phyloP scores from a whole-genome alignment of 2,113 vertebrate species.

The Brachyhypopomus occidentalis region DNA sequence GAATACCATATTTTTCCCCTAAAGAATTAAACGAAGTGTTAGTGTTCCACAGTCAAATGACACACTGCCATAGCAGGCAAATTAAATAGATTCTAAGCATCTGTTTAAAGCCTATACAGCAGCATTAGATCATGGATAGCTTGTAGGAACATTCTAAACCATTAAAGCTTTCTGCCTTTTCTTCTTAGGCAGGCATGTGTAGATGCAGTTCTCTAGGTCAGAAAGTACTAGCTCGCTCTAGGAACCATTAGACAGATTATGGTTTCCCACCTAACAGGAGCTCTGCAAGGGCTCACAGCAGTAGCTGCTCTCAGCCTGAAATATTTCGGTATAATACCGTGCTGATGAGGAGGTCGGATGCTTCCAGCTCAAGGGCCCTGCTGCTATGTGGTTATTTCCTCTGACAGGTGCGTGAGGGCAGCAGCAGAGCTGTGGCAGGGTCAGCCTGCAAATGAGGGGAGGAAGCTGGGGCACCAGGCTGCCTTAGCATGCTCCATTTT shows the following conservation, averaged over 20 bases:
- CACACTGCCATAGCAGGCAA: no score
- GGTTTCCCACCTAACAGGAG: background rate
- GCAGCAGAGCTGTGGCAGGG: constrained; percentile 63
- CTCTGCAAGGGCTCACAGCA: constrained; percentile 1
- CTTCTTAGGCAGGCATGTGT: no score
- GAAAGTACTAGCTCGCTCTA: no score
- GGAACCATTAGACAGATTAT: no score
- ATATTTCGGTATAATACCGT: constrained; percentile 15
- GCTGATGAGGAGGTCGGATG: constrained; percentile 9
- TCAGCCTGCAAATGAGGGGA: constrained; percentile 45
- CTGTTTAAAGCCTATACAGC: no score
- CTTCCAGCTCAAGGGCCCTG: constrained; percentile 51
- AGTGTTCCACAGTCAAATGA: no score
- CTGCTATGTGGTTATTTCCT: constrained; percentile 66
- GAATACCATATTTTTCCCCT: no score
- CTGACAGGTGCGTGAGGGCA: constrained; percentile 72
- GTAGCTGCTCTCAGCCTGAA: background rate
- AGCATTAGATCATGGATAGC: no score
- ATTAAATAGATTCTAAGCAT: no score
- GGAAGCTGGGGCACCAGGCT: background rate
- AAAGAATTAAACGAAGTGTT: no score
- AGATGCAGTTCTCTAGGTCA: no score
- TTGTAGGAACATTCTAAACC: background rate
- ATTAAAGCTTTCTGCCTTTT: background rate
- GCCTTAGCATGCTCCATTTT: constrained; percentile 38